These are phyloP conservation scores for Gavia stellata DNA, from an alignment of 2,113 vertebrate genomes.

Conservation along the genomic window DNA sequence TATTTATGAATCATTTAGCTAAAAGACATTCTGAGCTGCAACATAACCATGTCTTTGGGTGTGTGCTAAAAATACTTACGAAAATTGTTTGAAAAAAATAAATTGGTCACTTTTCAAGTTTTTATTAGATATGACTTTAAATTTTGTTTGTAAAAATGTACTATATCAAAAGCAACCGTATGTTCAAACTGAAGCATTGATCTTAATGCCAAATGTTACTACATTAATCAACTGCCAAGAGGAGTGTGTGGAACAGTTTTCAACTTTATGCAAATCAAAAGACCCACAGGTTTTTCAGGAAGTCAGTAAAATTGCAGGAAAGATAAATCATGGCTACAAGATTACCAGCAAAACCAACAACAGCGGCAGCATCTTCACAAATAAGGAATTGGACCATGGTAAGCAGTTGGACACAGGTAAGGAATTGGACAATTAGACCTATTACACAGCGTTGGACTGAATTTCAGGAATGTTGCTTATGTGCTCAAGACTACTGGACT, in stretches of 20 bases:
- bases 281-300: background rate
- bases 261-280: background rate
- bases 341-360: background rate
- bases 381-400: background rate
- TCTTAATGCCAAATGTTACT: background rate
- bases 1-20: constrained; percentile 37
- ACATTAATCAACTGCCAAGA: background rate
- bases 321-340: background rate
- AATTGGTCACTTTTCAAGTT: constrained; percentile 1
- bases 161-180: background rate
- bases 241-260: background rate
- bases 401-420: background rate
- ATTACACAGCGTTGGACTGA: background rate
- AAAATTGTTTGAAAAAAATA: background rate
- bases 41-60: background rate
- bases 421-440: background rate
- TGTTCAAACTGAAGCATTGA: background rate
- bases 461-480: background rate
- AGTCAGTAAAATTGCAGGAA: background rate
- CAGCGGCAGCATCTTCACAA: background rate
- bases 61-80: background rate
- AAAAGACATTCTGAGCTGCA: constrained; percentile 5
- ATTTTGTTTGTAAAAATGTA: background rate
- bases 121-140: background rate
- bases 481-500: background rate